Conservation (phyloP, 2,113 vertebrate species). For the Salvator merianae region DNA sequence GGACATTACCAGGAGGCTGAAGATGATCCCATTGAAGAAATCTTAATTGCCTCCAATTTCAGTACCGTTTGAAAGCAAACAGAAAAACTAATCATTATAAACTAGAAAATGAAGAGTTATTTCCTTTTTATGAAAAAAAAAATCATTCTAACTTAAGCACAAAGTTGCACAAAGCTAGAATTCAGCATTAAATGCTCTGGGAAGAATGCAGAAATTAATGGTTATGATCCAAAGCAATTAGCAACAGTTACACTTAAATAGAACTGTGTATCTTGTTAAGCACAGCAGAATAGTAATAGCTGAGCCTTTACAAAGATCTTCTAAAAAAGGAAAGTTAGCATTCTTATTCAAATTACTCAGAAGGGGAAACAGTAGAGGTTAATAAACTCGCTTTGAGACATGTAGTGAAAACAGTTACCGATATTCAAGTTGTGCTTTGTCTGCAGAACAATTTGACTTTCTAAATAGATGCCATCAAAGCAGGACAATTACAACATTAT, state of each 20-base stretch:
- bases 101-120: slow-evolving; percentile 1
- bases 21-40: background rate
- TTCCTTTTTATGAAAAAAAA: background rate
- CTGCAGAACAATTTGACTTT: background rate
- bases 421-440: slow-evolving; percentile 13
- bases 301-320: background rate
- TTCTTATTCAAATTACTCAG: slow-evolving; percentile 3
- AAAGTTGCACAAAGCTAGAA: background rate
- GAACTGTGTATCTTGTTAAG: slow-evolving; percentile 15
- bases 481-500: slow-evolving; percentile 22
- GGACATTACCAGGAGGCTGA: background rate
- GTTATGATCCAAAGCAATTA: slow-evolving; percentile 26
- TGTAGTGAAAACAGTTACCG: background rate
- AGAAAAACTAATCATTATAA: slow-evolving; percentile 12
- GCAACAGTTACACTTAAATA: slow-evolving; percentile 31
- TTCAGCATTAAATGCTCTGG: slow-evolving; percentile 2
- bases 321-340: background rate
- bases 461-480: background rate
- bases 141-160: background rate
- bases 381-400: slow-evolving; percentile 12
- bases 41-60: background rate
- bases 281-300: background rate
- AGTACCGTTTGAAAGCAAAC: background rate
- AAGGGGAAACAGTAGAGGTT: slow-evolving; percentile 9
- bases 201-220: slow-evolving; percentile 25